phyloP scores from a whole-genome alignment of 2,888 invertebrate species.

The Lamellibrachia columna region DNA sequence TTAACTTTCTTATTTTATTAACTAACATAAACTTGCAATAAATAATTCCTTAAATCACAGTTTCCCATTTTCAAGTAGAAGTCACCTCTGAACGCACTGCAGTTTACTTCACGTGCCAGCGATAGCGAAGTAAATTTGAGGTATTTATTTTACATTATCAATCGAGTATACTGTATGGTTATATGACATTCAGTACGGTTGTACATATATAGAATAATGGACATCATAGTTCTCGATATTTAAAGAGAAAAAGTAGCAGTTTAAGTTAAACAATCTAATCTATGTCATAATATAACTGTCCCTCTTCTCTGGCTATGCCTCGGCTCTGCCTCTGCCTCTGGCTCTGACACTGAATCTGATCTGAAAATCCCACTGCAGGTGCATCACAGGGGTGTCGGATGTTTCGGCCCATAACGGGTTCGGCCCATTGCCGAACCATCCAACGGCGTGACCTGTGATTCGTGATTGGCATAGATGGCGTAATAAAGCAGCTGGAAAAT shows the following conservation, averaged over 20 bases:
- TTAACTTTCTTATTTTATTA: too few species aligned
- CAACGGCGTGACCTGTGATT: too few species aligned
- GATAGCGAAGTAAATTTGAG: neutral
- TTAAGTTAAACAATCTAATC: neutral
- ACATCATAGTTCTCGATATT: neutral
- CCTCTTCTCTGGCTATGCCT: too few species aligned
- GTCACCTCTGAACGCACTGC: neutral
- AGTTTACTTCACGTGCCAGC: neutral
- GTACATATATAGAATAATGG: neutral
- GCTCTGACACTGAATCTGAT: too few species aligned
- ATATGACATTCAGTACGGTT: neutral
- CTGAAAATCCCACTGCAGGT: too few species aligned
- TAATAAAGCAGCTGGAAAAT: too few species aligned
- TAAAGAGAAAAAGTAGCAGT: neutral
- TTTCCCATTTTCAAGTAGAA: neutral
- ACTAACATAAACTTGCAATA: neutral
- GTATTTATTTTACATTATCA: neutral
- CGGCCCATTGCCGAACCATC: too few species aligned
- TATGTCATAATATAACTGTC: neutral
- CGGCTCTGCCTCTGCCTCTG: too few species aligned
- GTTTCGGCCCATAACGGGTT: too few species aligned
- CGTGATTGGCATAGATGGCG: too few species aligned
- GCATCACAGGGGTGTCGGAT: too few species aligned
- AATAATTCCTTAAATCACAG: neutral
- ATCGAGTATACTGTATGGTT: neutral